phyloP scores from a whole-genome alignment of 2,113 vertebrate species.

The human (Homo sapiens) region GRCh38 chr1:971001-971500 shows the following conservation, averaged over 20 bases:
- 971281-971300: background rate
- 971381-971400: conserved; percentile 89
- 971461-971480: background rate
- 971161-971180: conserved; percentile 90
- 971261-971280: background rate
- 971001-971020: conserved; percentile 76
- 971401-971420: conserved; percentile 86
- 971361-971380: conserved; percentile 94
- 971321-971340: conserved; percentile 93
- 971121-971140: conserved; percentile 89
- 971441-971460: background rate
- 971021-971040: background rate
- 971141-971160: conserved; percentile 87
- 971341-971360: conserved; percentile 92
- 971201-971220: conserved; percentile 89
- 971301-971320: conserved; percentile 53
- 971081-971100: conserved; percentile 85
- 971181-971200: conserved; percentile 94
- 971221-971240: background rate
- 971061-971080: background rate
- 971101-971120: conserved; percentile 90
- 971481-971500: conserved; percentile 74
- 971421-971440: background rate
- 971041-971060: background rate
- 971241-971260: fast-evolving